A percentile compares a stretch with the other conserved stretches of the same genome.
Conservation (phyloP, 1,140 invertebrate genomes). For the Cheumatopsyche charites region DNA sequence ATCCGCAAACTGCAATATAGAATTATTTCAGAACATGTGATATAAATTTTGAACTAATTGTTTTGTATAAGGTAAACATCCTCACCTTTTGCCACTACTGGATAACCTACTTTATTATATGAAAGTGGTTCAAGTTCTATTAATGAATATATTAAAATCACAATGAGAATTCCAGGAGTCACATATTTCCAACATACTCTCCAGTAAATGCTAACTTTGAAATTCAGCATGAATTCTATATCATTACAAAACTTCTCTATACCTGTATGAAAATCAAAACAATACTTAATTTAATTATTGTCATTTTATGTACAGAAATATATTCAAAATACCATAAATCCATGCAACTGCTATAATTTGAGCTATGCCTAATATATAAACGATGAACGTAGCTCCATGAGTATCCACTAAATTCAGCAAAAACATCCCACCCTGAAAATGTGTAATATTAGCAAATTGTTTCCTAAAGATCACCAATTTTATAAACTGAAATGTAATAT, state of each 20-base stretch:
- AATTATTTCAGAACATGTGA: too few species aligned
- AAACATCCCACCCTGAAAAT: conserved; percentile 77
- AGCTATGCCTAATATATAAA: conserved; percentile 71
- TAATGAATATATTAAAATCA: conserved; percentile 71
- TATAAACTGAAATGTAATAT: too few species aligned
- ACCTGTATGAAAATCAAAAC: conserved; percentile 53
- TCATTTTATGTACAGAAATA: too few species aligned
- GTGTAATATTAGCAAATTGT: background rate
- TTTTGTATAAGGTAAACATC: background rate
- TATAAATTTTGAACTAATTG: too few species aligned
- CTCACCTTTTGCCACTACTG: conserved; percentile 59
- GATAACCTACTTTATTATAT: conserved; percentile 61
- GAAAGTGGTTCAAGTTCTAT: conserved; percentile 61
- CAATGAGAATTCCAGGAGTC: conserved; percentile 70
- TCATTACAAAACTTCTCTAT: conserved; percentile 68
- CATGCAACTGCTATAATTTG: conserved; percentile 70
- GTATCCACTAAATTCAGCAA: conserved; percentile 80
- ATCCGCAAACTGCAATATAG: conserved; percentile 62
- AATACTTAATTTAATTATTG: too few species aligned
- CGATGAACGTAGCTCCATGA: conserved; percentile 76
- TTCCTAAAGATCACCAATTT: too few species aligned
- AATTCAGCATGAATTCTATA: conserved; percentile 74
- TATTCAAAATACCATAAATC: conserved; percentile 67
- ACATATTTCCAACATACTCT: conserved; percentile 80
- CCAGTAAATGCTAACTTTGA: conserved; percentile 77